A percentile compares a stretch with the other conserved stretches of the same genome.
phyloP scores from a whole-genome alignment of 2,797 vertebrate species.

The Lagorchestes hirsutus region DNA sequence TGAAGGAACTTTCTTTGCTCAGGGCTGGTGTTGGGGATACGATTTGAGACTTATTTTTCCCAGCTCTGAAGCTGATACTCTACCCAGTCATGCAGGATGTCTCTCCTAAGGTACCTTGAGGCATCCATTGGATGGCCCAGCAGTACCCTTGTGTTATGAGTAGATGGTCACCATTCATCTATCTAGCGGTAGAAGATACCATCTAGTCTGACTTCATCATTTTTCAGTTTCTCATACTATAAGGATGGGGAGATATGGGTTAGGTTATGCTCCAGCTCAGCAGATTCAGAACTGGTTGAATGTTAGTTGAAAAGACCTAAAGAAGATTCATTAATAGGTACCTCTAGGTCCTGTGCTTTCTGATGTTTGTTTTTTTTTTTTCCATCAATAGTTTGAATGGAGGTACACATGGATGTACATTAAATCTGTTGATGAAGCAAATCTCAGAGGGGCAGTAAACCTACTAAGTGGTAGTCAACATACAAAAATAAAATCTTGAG shows the following conservation, averaged over 20 bases:
- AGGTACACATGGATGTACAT: background rate
- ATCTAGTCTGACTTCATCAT: background rate
- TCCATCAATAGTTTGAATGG: background rate
- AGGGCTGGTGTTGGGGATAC: background rate
- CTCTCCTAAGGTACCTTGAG: background rate
- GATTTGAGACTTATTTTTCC: background rate
- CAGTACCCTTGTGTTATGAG: background rate
- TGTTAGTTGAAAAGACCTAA: background rate
- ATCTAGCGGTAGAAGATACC: background rate
- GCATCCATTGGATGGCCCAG: background rate
- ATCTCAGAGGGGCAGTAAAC: background rate
- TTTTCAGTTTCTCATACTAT: background rate
- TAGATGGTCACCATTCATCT: background rate
- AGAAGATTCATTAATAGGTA: background rate
- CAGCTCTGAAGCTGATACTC: background rate
- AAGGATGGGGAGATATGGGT: background rate
- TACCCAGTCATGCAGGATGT: background rate
- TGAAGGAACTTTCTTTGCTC: background rate
- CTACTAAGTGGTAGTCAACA: background rate
- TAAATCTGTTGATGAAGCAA: background rate
- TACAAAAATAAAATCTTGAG: background rate
- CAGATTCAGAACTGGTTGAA: background rate
- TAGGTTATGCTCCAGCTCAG: background rate
- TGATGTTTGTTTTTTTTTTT: background rate
- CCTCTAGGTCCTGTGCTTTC: background rate